A percentile compares a stretch with the other conserved stretches of the same genome.
phyloP scores from a whole-genome alignment of 2,888 invertebrate genomes.

The Tachina lurida region DNA sequence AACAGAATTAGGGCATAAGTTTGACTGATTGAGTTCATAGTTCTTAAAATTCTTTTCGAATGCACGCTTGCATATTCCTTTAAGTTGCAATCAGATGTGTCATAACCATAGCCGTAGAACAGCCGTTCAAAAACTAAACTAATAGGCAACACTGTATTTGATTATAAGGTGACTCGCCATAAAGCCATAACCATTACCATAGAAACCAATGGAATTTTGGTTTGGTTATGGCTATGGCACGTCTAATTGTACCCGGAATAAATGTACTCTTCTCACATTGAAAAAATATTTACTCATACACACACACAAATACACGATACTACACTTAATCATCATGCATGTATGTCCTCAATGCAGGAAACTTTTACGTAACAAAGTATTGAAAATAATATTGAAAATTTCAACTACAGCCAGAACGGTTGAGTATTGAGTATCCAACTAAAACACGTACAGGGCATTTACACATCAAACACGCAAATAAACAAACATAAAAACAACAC shows the following conservation, averaged over 20 bases:
- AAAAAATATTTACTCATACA: too few relatives aligned
- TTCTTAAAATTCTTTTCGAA: background rate
- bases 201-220: too few relatives aligned
- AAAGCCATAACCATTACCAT: too few relatives aligned
- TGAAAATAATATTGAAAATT: constrained; percentile 20
- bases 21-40: background rate
- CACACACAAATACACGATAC: background rate
- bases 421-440: constrained; percentile 50
- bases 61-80: too few relatives aligned
- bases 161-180: too few relatives aligned
- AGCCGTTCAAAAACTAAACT: too few relatives aligned
- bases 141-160: too few relatives aligned
- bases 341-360: background rate
- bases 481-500: background rate
- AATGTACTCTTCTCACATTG: background rate
- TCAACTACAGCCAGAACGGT: constrained; percentile 15
- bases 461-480: constrained; percentile 44
- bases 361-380: background rate
- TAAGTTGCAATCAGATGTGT: too few relatives aligned
- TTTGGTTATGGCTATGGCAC: too few relatives aligned
- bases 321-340: background rate
- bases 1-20: too few relatives aligned
- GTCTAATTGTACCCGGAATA: too few relatives aligned
- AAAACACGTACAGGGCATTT: constrained; percentile 62
- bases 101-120: too few relatives aligned